Conservation (phyloP, 2,888 invertebrate genomes). For the Coelogynopora nodosa region DNA sequence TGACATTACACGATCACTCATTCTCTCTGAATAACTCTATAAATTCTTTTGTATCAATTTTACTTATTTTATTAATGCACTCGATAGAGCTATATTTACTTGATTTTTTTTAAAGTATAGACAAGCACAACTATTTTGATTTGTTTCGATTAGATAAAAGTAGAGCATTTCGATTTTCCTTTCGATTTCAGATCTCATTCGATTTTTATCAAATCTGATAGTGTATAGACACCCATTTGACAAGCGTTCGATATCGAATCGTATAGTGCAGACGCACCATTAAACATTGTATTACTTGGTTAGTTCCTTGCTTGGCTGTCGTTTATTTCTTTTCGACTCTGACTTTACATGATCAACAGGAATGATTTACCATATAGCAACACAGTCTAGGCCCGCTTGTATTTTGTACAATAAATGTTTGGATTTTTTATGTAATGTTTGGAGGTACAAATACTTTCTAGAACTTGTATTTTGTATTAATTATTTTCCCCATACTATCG, state of each 20-base stretch:
- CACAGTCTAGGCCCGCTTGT: too few species aligned
- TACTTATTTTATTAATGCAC: not conserved
- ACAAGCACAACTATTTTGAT: not conserved
- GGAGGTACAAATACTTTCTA: too few species aligned
- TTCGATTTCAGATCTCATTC: not conserved
- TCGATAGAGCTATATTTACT: too few species aligned
- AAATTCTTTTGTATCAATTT: not conserved
- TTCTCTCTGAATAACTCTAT: not conserved
- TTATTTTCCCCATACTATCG: too few species aligned
- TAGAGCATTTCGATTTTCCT: not conserved
- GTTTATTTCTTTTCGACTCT: too few species aligned
- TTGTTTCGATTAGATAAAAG: not conserved
- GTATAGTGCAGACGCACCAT: not conserved
- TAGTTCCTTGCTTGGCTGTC: too few species aligned
- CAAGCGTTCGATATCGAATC: not conserved
- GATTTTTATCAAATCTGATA: not conserved
- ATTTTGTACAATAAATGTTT: too few species aligned
- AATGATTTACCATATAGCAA: too few species aligned
- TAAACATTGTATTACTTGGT: too few species aligned
- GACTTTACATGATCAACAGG: too few species aligned
- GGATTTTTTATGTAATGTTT: too few species aligned
- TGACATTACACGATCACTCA: not conserved
- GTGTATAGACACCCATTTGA: not conserved
- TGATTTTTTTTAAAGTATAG: not conserved
- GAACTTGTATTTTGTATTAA: too few species aligned